Conservation (phyloP, 2,888 invertebrate genomes). For the Diachrysia chrysitis region DNA sequence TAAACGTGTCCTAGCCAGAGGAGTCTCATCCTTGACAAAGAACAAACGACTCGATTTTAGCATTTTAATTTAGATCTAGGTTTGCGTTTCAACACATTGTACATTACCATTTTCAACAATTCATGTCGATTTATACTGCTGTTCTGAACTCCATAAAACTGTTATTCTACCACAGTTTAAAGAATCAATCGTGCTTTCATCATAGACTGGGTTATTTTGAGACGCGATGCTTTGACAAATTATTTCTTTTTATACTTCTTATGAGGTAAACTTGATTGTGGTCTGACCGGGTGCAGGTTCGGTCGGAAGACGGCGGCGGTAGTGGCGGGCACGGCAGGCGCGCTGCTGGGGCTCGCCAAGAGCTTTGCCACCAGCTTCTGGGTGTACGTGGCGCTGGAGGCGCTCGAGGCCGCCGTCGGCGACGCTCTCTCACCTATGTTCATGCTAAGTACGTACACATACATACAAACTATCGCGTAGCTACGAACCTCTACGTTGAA, state of each 20-base stretch:
- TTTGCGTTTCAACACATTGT: too few species aligned
- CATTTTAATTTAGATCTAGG: too few species aligned
- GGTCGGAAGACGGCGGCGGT: constrained; percentile 84
- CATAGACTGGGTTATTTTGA: not conserved
- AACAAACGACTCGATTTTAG: too few species aligned
- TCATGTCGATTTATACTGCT: too few species aligned
- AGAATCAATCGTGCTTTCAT: too few species aligned
- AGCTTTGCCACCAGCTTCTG: constrained; percentile 79
- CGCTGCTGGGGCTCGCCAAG: constrained; percentile 78
- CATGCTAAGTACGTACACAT: constrained; percentile 78
- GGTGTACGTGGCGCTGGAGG: constrained; percentile 77
- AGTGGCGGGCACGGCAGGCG: constrained; percentile 81
- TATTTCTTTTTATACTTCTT: not conserved
- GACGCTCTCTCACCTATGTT: constrained; percentile 85
- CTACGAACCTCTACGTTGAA: too few species aligned
- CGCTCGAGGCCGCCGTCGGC: constrained; percentile 81
- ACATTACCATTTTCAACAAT: too few species aligned
- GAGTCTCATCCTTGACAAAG: too few species aligned
- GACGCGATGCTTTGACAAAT: too few species aligned
- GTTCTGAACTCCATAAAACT: too few species aligned
- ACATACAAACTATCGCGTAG: not conserved
- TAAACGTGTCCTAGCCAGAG: too few species aligned
- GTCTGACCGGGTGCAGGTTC: constrained; percentile 65
- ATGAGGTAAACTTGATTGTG: not conserved
- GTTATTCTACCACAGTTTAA: not conserved